These are phyloP conservation scores for Embidobia sp. DNA, from an alignment of 2,888 invertebrate species.

Conservation along the genomic window DNA sequence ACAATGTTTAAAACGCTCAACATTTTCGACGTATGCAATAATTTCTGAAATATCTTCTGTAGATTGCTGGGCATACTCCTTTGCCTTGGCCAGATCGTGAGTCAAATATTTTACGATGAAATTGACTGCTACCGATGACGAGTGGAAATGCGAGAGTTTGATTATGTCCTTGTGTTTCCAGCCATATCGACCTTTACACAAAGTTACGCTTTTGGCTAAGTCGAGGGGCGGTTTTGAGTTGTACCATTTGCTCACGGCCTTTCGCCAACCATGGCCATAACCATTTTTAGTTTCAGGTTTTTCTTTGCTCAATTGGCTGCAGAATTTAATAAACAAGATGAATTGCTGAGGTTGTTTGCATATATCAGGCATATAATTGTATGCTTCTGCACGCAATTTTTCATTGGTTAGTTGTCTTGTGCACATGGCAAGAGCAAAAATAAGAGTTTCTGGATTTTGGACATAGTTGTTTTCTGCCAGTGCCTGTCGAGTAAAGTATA, in stretches of 20 bases:
- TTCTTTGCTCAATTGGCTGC: constrained; percentile 80
- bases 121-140: constrained; percentile 68
- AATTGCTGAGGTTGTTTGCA: constrained; percentile 86
- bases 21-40: constrained; percentile 71
- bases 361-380: constrained; percentile 82
- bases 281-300: constrained; percentile 76
- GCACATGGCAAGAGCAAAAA: constrained; percentile 86
- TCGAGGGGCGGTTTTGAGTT: constrained; percentile 84
- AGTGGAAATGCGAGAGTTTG: constrained; percentile 83
- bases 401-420: constrained; percentile 80
- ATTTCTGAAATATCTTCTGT: constrained; percentile 80
- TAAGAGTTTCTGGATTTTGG: constrained; percentile 84
- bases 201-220: constrained; percentile 85
- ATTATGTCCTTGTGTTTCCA: constrained; percentile 89
- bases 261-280: constrained; percentile 86
- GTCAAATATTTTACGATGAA: constrained; percentile 82
- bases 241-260: constrained; percentile 86
- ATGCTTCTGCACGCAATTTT: constrained; percentile 83
- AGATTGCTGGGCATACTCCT: constrained; percentile 71
- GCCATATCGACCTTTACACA: constrained; percentile 85
- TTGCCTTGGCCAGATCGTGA: constrained; percentile 83
- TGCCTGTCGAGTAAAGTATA: constrained; percentile 16
- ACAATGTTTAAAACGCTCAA: constrained; percentile 77
- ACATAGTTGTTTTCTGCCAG: constrained; percentile 77
- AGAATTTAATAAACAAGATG: constrained; percentile 85